These are phyloP conservation scores for Trachelus stipa DNA, from an alignment of 2,888 invertebrate genomes.

Conservation along the genomic window DNA sequence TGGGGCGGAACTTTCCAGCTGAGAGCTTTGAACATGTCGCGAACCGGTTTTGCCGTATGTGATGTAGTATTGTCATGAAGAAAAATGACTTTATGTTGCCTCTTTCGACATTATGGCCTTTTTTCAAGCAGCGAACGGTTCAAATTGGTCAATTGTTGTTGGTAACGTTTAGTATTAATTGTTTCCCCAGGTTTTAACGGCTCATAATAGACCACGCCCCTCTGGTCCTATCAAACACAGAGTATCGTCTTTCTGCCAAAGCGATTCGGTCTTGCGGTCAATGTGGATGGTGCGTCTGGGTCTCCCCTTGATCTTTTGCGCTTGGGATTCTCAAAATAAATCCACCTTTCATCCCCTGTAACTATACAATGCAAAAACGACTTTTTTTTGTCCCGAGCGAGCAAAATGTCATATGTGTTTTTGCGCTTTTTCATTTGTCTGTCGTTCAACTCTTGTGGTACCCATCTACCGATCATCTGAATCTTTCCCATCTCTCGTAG, in stretches of 20 bases:
- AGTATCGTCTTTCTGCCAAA: slow-evolving; percentile 16
- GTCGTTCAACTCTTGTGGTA: slow-evolving; percentile 30
- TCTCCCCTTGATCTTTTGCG: not conserved
- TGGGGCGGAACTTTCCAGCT: not conserved
- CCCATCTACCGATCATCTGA: slow-evolving; percentile 29
- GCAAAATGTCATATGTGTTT: slow-evolving; percentile 7
- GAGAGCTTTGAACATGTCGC: not conserved
- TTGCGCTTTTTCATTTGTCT: slow-evolving; percentile 24
- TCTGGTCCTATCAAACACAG: slow-evolving; percentile 32
- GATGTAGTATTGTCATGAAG: slow-evolving; percentile 23
- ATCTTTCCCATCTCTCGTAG: not conserved
- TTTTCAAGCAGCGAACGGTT: slow-evolving; percentile 15
- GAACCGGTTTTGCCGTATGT: not conserved
- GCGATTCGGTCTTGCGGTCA: not conserved
- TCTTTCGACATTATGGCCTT: slow-evolving; percentile 2
- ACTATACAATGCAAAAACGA: not conserved
- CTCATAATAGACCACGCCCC: slow-evolving; percentile 26
- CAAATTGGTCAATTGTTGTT: slow-evolving; percentile 19
- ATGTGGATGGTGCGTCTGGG: not conserved
- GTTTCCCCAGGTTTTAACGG: slow-evolving; percentile 22
- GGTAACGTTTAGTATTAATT: not conserved
- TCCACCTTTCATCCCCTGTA: not conserved
- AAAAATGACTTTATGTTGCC: slow-evolving; percentile 16
- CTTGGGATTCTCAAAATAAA: not conserved
- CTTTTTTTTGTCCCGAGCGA: not conserved